Base-by-base conservation (phyloP, 2,888 invertebrate genomes). In the Brachycybe producta region DNA sequence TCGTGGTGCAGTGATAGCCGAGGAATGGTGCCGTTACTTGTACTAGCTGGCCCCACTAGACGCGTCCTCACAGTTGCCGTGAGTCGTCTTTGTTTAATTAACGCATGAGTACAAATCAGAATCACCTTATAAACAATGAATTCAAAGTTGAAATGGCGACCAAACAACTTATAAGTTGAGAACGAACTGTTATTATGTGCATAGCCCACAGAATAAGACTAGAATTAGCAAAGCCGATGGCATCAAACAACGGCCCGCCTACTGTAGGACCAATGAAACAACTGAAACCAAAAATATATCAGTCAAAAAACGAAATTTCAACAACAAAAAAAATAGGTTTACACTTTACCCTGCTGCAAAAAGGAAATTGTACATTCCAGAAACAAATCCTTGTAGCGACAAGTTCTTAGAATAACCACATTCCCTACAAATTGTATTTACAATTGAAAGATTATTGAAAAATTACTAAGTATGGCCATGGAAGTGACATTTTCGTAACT, bases 331-430 rank as follows among this genome's bases (percentile, higher is more conserved):
- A 45, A 34, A 34, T 13, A n/a, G n/a, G n/a, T n/a, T n/a, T n/a
- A n/a, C n/a, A n/a, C n/a, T 21, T 28, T 50, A 50, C 50, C 50
- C 50, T 2, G 30, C n/a, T 13, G 44, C 43, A 44, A 35, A 50
- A 26, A 44, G 13, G 4, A 27, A 28, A 24, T 50, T 50, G 36
- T 44, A 50, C 13, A 50, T 2, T 34, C 50, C 50, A 35, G 50
- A 32, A n/a, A 50, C 50, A 28, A 50, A 44, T 23, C 50, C 44
- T 42, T 50, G 50, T 1, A 36, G 35, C 15, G 28, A 21, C 34
- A 49, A 11, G 21, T 43, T 30, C 34, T 43, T 49, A 15, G 49
- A 42, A 23, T 17, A 26, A n/a, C 35, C 42, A 5, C 21, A 3
- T 17, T n/a, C 21, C 8, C 49, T 49, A 13, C 34, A 17, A 48